A percentile compares a stretch with the other conserved stretches of the same genome.
These are phyloP conservation scores for Apamea anceps DNA, from an alignment of 2,888 invertebrate genomes.

Conservation along the genomic window DNA sequence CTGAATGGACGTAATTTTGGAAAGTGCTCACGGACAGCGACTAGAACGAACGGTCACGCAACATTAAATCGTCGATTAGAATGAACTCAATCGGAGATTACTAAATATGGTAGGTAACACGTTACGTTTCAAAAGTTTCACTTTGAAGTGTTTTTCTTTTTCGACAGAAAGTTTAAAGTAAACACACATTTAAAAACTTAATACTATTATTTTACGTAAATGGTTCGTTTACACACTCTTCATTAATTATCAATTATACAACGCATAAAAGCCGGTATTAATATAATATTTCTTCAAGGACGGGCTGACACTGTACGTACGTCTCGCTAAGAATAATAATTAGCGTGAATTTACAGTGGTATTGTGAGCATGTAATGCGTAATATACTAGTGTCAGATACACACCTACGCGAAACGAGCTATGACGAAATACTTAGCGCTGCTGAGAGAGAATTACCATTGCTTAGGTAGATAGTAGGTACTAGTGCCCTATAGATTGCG, in stretches of 20 bases:
- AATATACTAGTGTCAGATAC: slow-evolving; percentile 68
- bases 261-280: slow-evolving; percentile 54
- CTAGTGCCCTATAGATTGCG: slow-evolving; percentile 46
- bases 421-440: slow-evolving; percentile 76
- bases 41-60: slow-evolving; percentile 78
- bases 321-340: slow-evolving; percentile 72
- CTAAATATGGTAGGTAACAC: slow-evolving; percentile 63
- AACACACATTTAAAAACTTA: slow-evolving; percentile 3
- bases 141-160: slow-evolving; percentile 34
- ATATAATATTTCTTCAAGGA: slow-evolving; percentile 74
- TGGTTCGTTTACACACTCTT: slow-evolving; percentile 44
- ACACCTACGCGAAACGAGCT: slow-evolving; percentile 70
- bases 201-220: slow-evolving; percentile 14
- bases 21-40: slow-evolving; percentile 75
- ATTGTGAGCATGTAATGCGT: slow-evolving; percentile 75
- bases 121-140: slow-evolving; percentile 52
- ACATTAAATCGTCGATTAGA: slow-evolving; percentile 76
- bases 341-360: slow-evolving; percentile 78
- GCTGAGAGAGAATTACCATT: slow-evolving; percentile 62
- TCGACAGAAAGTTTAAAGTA: not conserved
- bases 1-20: slow-evolving; percentile 78
- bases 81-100: slow-evolving; percentile 73
- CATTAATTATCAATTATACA: slow-evolving; percentile 58
- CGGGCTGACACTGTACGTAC: slow-evolving; percentile 70
- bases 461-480: slow-evolving; percentile 21